Evolutionary conservation across 1,140 invertebrate species (phyloP), one percentile per base, ranked within the genome.

Genomic region (Drosophila prosaltans): DNA sequence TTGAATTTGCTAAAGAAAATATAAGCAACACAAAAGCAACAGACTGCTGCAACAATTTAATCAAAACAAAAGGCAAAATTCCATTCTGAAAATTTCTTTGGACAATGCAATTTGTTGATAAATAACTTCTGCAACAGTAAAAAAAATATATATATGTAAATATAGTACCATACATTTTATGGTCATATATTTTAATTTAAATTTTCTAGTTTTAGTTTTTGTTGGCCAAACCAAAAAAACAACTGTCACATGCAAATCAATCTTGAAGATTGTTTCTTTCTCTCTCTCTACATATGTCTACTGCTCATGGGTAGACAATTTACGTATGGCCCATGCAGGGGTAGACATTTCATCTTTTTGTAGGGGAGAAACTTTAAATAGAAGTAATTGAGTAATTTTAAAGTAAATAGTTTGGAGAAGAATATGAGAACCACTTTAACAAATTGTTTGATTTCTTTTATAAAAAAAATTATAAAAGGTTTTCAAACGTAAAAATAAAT

Each of bases 191-290:
- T 81, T 76, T 86, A 80, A 83, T 83, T 88, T 89, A 65, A 74
- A 70, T 83, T 80, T 83, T 80, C 57, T 70, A 83, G 74, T 89
- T 88, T 76, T 51, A 43, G 55, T 71, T 65, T 64, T 71, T 81
- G 74, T 67, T 72, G 55, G 48, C 26, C 41, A 65, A 39, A 36
- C 32, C 45, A 26, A 51, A 71, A 26, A 82, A 68, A 54, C 77
- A 86, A 86, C 83, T 83, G 83, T 88, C 83, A 80, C 83, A 86
- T 88, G 83, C 83, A 88, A 88, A 88, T 88, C 83, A 88, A 88
- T 88, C 83, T 89, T 80, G 78, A 74, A 68, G 24, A 51, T 24
- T 26, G 7, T 51, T 51, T 24, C 8, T 16, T 6, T 1, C 28
- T 10, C 26, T 32, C 2, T n/a, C 7, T 51, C 8, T 28, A 6